phyloP scores from a whole-genome alignment of 2,797 vertebrate genomes.

The Macropus fuliginosus region DNA sequence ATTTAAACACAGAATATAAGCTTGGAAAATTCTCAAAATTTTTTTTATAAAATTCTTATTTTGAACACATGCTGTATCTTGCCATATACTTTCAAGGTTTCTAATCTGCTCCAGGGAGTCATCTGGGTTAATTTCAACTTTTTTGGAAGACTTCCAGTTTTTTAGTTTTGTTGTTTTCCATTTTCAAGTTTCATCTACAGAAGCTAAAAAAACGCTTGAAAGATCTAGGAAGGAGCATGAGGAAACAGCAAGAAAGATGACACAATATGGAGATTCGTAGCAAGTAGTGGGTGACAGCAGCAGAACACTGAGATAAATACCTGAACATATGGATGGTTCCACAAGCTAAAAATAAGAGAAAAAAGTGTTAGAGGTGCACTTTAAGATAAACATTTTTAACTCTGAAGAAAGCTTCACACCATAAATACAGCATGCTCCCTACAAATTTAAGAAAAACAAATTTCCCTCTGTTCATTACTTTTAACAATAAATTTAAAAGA shows the following conservation, averaged over 20 bases:
- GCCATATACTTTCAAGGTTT: not conserved
- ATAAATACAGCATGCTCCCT: conserved; percentile 16
- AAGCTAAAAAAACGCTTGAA: conserved; percentile 58
- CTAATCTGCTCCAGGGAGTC: conserved; percentile 28
- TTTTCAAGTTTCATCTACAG: conserved; percentile 43
- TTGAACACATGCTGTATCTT: not conserved
- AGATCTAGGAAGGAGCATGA: not conserved
- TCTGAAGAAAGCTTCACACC: conserved; percentile 23
- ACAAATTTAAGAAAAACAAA: conserved; percentile 25
- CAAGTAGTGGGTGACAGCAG: not conserved
- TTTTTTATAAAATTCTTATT: conserved; percentile 3
- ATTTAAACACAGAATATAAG: conserved; percentile 46
- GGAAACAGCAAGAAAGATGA: conserved; percentile 41
- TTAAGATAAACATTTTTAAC: not conserved
- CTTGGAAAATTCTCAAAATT: conserved; percentile 3
- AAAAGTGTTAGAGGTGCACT: conserved; percentile 36
- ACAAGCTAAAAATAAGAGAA: conserved; percentile 86
- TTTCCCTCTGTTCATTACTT: conserved; percentile 3
- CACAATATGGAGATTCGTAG: conserved; percentile 14
- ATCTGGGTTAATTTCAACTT: conserved; percentile 50
- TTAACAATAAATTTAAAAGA: conserved; percentile 34
- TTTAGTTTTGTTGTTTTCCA: conserved; percentile 2
- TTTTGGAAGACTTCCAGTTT: conserved; percentile 25
- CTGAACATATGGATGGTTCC: conserved; percentile 90
- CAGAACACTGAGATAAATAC: conserved; percentile 81